Percentiles rank a stretch among this genome's conserved stretches.
Conservation (phyloP, 1,140 invertebrate species). For the Apolygus lucorum region DNA sequence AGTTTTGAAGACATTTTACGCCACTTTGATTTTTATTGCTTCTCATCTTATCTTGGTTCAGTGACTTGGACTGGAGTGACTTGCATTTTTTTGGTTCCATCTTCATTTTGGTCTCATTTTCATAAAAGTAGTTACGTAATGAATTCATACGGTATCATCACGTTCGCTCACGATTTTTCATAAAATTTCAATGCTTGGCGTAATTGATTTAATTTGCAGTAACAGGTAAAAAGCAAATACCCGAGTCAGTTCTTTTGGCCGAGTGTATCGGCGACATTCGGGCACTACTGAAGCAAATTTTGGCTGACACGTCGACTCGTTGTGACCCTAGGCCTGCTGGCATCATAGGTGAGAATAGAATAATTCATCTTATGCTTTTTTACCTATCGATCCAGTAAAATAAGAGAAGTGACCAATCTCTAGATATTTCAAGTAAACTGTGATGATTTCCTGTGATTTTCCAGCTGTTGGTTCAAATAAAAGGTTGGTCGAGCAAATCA, state of each 20-base stretch:
- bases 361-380: background rate
- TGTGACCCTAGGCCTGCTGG: constrained; percentile 22
- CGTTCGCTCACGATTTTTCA: too few species aligned
- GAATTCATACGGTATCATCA: too few species aligned
- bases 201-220: too few species aligned
- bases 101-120: too few species aligned
- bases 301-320: constrained; percentile 52
- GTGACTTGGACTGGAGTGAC: too few species aligned
- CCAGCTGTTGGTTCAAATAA: constrained; percentile 25
- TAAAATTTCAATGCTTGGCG: background rate
- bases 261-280: constrained; percentile 80
- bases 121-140: too few species aligned
- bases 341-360: constrained; percentile 18
- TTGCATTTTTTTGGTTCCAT: too few species aligned
- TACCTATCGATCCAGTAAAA: background rate
- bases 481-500: constrained; percentile 44
- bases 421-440: too few species aligned
- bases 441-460: background rate
- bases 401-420: too few species aligned
- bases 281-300: constrained; percentile 69
- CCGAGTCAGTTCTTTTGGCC: constrained; percentile 65
- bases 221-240: constrained; percentile 43
- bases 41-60: too few species aligned
- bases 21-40: too few species aligned
- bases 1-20: too few species aligned